Evolutionary conservation across 2,888 invertebrate species (phyloP), one percentile per base, ranked within the genome.

Genomic region (Pristionchus fissidentatus): DNA sequence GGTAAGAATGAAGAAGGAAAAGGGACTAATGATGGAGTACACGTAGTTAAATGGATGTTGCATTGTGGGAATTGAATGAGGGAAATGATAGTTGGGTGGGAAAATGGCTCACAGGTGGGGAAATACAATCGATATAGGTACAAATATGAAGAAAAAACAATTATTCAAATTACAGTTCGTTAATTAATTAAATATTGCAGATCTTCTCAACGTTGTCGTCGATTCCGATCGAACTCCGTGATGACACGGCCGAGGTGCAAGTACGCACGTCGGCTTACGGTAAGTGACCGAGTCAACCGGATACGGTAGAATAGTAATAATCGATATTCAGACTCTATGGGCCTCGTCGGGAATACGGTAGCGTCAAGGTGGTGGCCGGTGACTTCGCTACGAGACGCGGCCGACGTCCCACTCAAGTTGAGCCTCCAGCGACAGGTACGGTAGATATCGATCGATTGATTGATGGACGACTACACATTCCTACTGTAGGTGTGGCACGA

Each of bases 401-500:
- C 46, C 19, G 80, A 81, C 7, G 43, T 52, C 22, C 32, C 60
- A 13, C 62, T 62, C 38, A 81, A 49, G 43, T 29, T 81, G 46
- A 1, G 29, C 4, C 46, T 62, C 0, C 15, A 46, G 15, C 22
- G 62, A 46, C 80, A 81, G 80, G 80, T 81, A 29, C 3, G 55
- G 41, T 26, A 49, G 49, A 49, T 49, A 10, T 15, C 10, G 10
- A 49, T 10, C 10, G 49, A 49, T 49, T 19, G 19, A 49, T 49
- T 19, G 19, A 49, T 49, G 19, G 49, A 49, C 10, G 10, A 19
- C 10, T 15, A 60, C n/a, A n/a, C n/a, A n/a, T n/a, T n/a, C n/a
- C n/a, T 38, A 57, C 38, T 79, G 38, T 38, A 81, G 80, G 46
- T 81, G 80, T 81, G 80, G 80, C 80, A 46, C 46, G 80, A 81